Base-by-base conservation (phyloP, 2,888 invertebrate genomes). In the Bhutanitis thaidina region DNA sequence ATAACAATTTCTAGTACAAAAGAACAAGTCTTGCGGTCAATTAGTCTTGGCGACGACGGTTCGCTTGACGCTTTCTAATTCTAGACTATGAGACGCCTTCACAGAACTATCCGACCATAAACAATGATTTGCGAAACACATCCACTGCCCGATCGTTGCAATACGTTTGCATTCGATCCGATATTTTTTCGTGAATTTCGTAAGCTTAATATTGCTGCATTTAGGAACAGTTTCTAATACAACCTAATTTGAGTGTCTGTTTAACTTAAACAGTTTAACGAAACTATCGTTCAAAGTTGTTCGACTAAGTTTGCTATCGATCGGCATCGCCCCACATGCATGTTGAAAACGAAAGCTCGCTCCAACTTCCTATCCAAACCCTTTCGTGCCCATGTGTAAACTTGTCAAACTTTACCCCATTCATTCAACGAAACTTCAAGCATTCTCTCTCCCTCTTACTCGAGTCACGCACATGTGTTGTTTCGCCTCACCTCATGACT, bases 11-110 rank as follows among this genome's bases (percentile, higher is more conserved):
- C 69, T 69, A 72, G 69, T 71, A 71, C 80, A 80, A 77, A 70
- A 73, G 77, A 68, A 80, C 79, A 79, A 82, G 84, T 77, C 79
- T 84, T 86, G 86, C 72, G 87, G 88, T 85, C 86, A 82, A 82
- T 87, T 86, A 84, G 84, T 75, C 70, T 75, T 74, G 75, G 68
- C 73, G 71, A 64, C 70, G 71, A 70, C 70, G 71, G 67, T 62
- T 66, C 64, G 65, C 75, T 82, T 77, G 85, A 80, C 85, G 87
- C 88, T 88, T 88, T 88, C 88, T 88, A 88, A 86, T 82, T 84
- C 82, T 72, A 71, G 71, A 71, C 74, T 71, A 69, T 69, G 72
- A 70, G 76, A 77, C 80, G 77, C 80, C 81, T 75, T 77, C 78
- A 74, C 76, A 70, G 71, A 81, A 71, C 80, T 79, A 75, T 69